Evolutionary conservation across 1,140 invertebrate species (phyloP).

Genomic region (Eriosoma lanigerum): DNA sequence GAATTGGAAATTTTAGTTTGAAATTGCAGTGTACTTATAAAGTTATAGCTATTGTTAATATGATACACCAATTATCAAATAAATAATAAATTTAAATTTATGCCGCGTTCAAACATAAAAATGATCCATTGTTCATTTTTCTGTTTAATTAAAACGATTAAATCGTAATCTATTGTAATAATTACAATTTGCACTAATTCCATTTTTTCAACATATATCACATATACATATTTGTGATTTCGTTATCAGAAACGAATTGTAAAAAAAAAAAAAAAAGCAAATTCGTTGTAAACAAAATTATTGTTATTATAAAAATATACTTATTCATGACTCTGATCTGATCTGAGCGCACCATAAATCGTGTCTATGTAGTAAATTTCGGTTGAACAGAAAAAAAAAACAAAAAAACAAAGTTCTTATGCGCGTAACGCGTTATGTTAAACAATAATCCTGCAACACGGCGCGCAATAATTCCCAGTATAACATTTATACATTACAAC

Average conservation of each 20-base stretch:
- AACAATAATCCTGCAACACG: not conserved
- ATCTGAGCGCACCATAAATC: conserved; percentile 5
- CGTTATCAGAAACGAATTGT: not conserved
- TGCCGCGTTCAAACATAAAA: no score
- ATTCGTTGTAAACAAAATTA: conserved; percentile 19
- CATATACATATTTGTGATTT: not conserved
- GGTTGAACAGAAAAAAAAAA: not conserved
- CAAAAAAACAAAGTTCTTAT: not conserved
- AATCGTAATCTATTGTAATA: no score
- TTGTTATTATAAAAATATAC: conserved; percentile 16
- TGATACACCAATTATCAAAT: no score
- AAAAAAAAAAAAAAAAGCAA: not conserved
- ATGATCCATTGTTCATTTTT: no score
- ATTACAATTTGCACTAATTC: no score
- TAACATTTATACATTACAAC: not conserved
- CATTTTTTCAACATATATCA: not conserved
- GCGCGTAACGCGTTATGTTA: not conserved
- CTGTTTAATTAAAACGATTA: no score
- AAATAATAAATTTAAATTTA: no score
- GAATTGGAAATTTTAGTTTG: no score
- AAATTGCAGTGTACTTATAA: no score
- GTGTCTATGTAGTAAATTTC: conserved; percentile 20
- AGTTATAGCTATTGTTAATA: no score
- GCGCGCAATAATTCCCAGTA: not conserved
- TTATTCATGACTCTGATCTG: conserved; percentile 21